Conservation (phyloP, 37 sponge, comb jelly and placozoan genomes). For the Eunapius fragilis region DNA sequence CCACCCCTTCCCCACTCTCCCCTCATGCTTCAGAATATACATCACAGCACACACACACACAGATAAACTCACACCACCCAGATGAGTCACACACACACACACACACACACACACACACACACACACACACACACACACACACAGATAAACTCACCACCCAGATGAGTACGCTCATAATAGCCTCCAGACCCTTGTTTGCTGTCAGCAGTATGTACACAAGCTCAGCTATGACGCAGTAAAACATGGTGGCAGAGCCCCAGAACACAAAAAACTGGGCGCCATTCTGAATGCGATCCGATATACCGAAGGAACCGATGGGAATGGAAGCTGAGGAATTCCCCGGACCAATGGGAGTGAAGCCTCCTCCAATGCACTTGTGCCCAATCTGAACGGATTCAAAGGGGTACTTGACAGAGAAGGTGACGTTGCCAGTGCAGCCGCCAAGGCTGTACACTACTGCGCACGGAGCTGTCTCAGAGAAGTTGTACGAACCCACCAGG, state of each 20-base stretch:
- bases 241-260: constrained; percentile 69
- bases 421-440: neutral
- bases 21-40: too few species aligned
- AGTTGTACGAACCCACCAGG: constrained; percentile 46
- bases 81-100: neutral
- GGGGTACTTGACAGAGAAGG: neutral
- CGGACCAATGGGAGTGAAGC: neutral
- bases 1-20: too few species aligned
- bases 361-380: neutral
- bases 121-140: neutral
- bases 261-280: constrained; percentile 66
- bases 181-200: constrained; percentile 48
- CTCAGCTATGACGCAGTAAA: constrained; percentile 79
- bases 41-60: neutral
- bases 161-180: constrained; percentile 28
- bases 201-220: constrained; percentile 74
- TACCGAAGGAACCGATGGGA: neutral
- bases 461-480: constrained; percentile 4
- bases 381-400: neutral
- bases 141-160: constrained; percentile 36
- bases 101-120: neutral
- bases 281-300: neutral
- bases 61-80: neutral
- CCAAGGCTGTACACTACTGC: neutral
- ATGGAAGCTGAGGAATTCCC: neutral